Evolutionary conservation across 53 echinoderm and acorn worm genomes (phyloP).

Genomic region (Temnopleurus reevesii): DNA sequence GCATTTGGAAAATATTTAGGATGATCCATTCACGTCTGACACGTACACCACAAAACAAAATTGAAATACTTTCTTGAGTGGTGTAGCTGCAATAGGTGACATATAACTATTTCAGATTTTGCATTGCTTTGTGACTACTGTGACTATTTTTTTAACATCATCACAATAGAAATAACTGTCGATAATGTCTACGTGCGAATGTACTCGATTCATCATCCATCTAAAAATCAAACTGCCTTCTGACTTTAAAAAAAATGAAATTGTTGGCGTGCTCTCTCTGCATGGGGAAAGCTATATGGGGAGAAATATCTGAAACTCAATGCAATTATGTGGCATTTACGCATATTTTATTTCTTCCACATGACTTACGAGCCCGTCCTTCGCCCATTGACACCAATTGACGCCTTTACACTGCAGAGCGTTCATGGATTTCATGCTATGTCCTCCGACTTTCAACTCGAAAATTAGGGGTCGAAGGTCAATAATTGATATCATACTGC

Average conservation of each 20-base stretch:
- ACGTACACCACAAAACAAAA: conserved; percentile 36
- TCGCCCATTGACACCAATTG: neutral
- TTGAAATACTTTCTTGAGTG: neutral
- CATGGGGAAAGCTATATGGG: neutral
- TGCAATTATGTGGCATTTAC: neutral
- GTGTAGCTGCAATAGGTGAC: no score
- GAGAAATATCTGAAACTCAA: neutral
- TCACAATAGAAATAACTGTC: neutral
- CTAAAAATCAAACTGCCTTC: neutral
- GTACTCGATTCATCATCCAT: neutral
- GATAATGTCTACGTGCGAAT: conserved; percentile 20
- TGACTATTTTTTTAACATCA: conserved; percentile 1
- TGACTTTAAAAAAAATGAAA: neutral
- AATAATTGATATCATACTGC: conserved; percentile 32
- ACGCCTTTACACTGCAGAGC: neutral
- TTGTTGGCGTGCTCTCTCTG: neutral
- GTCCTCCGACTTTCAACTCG: neutral
- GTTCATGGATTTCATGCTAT: neutral
- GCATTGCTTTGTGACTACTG: no score
- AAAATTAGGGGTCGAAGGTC: neutral
- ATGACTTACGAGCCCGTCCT: neutral
- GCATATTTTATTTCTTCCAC: neutral
- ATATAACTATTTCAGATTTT: no score
- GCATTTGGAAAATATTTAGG: neutral
- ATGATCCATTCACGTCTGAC: conserved; percentile 12